Evolutionary conservation across 2,797 vertebrate genomes (phyloP).

Genomic region (Stomatorhinus walkeri): DNA sequence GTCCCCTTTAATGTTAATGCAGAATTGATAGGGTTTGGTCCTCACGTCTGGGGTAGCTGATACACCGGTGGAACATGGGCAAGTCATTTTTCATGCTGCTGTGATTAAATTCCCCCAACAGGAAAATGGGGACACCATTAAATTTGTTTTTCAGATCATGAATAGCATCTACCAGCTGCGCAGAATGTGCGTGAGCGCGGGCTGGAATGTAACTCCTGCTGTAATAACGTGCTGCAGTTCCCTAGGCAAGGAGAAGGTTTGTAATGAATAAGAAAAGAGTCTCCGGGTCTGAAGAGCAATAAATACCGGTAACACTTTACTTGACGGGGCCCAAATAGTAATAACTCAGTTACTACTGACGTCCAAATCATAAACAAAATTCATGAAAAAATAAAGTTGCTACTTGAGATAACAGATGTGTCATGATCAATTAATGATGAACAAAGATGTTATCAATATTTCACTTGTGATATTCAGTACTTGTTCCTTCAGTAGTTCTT

Average conservation of each 20-base stretch:
- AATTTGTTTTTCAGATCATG: not conserved
- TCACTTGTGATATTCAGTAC: not conserved
- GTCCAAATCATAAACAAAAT: not conserved
- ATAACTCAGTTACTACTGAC: not conserved
- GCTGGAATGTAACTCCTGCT: not conserved
- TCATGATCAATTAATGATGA: not conserved
- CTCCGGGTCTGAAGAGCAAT: not conserved
- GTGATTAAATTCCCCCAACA: not conserved
- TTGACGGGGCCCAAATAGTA: not conserved
- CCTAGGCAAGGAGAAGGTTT: not conserved
- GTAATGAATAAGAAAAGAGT: not conserved
- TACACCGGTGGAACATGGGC: not conserved
- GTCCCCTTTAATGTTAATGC: not conserved
- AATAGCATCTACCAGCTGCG: not conserved
- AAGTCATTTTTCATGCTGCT: not conserved
- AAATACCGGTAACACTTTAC: not conserved
- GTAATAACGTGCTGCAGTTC: not conserved
- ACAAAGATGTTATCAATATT: not conserved
- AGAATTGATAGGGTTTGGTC: not conserved
- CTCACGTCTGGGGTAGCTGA: not conserved
- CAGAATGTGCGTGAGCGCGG: not conserved
- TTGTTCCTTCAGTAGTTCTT: not conserved
- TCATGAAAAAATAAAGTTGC: not conserved
- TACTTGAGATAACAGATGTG: not conserved
- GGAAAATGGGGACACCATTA: not conserved